Base-by-base conservation (phyloP, 1,140 invertebrate genomes). In the Drosophila mojavensis region DNA sequence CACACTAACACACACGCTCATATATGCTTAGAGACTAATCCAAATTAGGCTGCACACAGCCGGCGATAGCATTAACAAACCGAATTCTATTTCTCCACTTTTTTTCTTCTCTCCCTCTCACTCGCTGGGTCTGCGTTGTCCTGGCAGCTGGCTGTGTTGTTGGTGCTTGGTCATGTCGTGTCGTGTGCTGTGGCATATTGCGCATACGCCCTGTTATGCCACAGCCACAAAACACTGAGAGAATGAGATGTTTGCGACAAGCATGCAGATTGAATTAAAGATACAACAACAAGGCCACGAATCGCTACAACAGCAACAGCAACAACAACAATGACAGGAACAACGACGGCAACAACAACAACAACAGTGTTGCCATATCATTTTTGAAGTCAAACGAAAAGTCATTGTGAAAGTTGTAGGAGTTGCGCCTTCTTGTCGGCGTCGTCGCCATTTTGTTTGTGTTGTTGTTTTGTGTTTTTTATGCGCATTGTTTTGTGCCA, bases 331-430 rank as follows among this genome's bases (percentile, higher is more conserved):
- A 39, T 55, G 59, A 56, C 28, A 50, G 62, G 51, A 78, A 59
- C 43, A 17, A 17, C 17, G 17, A 17, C 17, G 17, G 17, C 17
- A 17, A 17, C 17, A 17, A 17, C 17, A 17, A 17, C 17, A 58
- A 33, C 15, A 36, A 39, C 24, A 41, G 58, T 58, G 58, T 58
- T 51, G 53, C 53, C 79, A 79, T 86, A 86, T 77, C 69, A 88
- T 71, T 83, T 65, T 76, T 62, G 73, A 79, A 88, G 65, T 75
- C 83, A 65, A 78, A 62, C 82, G 79, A 82, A 88, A 89, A 86
- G 83, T 88, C 82, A 88, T 88, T 86, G 83, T 88, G 76, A 89
- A 88, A 81, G 70, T 82, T 81, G 79, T 81, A 41, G 76, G 61
- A 59, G 55, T 54, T 51, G 41, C 24, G 33, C 56, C 33, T 43